A percentile compares a stretch with the other conserved stretches of the same genome.
phyloP scores from a whole-genome alignment of 2,797 vertebrate species.

The Enteromius afrohamiltoni region DNA sequence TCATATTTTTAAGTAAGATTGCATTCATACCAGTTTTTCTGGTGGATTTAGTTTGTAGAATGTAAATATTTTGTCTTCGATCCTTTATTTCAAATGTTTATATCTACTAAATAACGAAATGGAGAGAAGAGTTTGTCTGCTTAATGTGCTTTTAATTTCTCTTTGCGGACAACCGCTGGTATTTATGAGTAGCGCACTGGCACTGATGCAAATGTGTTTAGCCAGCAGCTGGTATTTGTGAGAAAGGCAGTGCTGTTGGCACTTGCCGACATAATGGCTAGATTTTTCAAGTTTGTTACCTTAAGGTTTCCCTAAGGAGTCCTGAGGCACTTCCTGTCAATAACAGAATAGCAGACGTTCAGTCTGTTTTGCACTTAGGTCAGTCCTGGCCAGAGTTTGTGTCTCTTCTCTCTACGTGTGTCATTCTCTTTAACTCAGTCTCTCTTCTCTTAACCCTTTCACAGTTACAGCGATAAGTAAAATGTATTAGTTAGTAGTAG shows the following conservation, averaged over 20 bases:
- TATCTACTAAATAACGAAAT: slow-evolving; percentile 39
- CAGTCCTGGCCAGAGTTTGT: slow-evolving; percentile 63
- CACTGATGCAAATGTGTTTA: slow-evolving; percentile 23
- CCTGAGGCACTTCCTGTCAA: slow-evolving; percentile 65
- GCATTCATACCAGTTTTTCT: not conserved
- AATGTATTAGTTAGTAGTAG: not conserved
- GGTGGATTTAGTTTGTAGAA: slow-evolving; percentile 26
- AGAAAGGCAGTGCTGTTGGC: slow-evolving; percentile 48
- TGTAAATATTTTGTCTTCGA: slow-evolving; percentile 44
- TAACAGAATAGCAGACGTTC: slow-evolving; percentile 68
- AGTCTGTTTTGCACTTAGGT: slow-evolving; percentile 63
- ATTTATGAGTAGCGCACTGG: slow-evolving; percentile 24
- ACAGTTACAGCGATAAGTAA: not conserved
- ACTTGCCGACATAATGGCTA: slow-evolving; percentile 60
- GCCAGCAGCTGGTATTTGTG: slow-evolving; percentile 10
- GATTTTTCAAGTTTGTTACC: slow-evolving; percentile 67
- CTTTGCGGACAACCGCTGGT: slow-evolving; percentile 22
- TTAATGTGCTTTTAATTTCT: slow-evolving; percentile 14
- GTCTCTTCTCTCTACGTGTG: slow-evolving; percentile 46
- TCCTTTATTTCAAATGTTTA: slow-evolving; percentile 50
- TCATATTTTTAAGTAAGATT: not conserved
- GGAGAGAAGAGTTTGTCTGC: not conserved
- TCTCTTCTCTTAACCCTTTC: slow-evolving; percentile 29
- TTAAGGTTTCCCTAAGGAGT: slow-evolving; percentile 68
- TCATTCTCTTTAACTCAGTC: slow-evolving; percentile 43